Evolutionary conservation across 1,140 invertebrate genomes (phyloP).

Genomic region (Ostrea denselamellosa): DNA sequence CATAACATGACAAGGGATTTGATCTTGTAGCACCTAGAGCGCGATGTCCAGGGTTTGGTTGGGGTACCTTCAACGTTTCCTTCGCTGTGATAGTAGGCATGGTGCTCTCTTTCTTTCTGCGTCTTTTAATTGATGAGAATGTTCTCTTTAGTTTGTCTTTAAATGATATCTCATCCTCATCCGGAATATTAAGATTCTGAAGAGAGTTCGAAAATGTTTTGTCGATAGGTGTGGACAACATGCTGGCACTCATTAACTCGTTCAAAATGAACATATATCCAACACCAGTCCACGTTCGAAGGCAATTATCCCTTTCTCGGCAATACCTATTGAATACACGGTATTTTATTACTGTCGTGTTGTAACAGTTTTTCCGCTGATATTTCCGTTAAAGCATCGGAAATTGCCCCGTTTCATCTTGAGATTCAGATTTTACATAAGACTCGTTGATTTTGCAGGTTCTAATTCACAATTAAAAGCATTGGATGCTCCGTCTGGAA

Average conservation of each 20-base stretch:
- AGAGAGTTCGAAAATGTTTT: constrained; percentile 47
- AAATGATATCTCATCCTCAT: constrained; percentile 51
- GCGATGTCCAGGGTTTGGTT: background rate
- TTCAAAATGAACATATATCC: background rate
- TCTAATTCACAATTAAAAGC: constrained; percentile 20
- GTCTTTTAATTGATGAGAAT: constrained; percentile 51
- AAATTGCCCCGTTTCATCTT: background rate
- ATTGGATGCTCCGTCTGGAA: background rate
- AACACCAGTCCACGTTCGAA: background rate
- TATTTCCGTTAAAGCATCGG: background rate
- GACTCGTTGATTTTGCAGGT: background rate
- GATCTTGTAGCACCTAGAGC: constrained; percentile 3
- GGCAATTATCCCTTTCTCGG: background rate
- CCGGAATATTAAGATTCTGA: constrained; percentile 46
- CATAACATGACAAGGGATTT: constrained; percentile 22
- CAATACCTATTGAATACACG: background rate
- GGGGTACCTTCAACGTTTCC: background rate
- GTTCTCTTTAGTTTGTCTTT: constrained; percentile 53
- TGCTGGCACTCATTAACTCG: background rate
- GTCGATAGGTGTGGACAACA: constrained; percentile 9
- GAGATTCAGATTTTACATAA: background rate
- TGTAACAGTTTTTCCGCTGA: background rate
- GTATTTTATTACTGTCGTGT: background rate
- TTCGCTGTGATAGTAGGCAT: constrained; percentile 16
- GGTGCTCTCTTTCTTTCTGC: constrained; percentile 6